These are phyloP conservation scores for Cantharis lateralis DNA, from an alignment of 2,888 invertebrate genomes.

Conservation along the genomic window DNA sequence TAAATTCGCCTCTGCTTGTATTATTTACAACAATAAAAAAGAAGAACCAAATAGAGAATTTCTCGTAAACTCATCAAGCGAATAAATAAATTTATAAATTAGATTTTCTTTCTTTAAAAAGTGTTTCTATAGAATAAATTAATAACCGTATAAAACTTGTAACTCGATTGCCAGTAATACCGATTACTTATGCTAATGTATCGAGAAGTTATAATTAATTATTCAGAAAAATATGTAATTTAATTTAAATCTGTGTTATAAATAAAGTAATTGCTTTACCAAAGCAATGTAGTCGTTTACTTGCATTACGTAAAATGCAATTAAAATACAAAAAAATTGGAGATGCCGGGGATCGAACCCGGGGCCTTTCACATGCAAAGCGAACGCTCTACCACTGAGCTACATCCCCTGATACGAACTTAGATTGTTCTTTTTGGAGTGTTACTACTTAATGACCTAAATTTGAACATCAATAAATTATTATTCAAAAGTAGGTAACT, in stretches of 20 bases:
- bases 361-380: constrained; percentile 99
- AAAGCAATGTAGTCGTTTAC: neutral
- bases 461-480: no score
- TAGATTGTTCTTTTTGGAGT: no score
- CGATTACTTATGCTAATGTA: no score
- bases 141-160: neutral
- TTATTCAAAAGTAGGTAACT: no score
- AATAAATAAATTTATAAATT: neutral
- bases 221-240: neutral
- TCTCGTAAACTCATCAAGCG: neutral
- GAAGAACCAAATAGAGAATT: neutral
- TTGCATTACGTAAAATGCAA: neutral
- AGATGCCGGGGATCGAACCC: constrained; percentile 98
- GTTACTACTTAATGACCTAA: no score
- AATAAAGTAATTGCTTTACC: neutral
- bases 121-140: neutral
- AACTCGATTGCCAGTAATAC: neutral
- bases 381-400: constrained; percentile 99
- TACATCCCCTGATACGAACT: constrained; percentile 72
- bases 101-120: neutral
- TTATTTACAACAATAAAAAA: neutral
- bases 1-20: neutral
- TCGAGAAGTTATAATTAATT: neutral
- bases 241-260: neutral
- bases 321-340: constrained; percentile 59